Evolutionary conservation across 2,888 invertebrate species (phyloP), one percentile per base, ranked within the genome.

Genomic region (Melinaea marsaeus): DNA sequence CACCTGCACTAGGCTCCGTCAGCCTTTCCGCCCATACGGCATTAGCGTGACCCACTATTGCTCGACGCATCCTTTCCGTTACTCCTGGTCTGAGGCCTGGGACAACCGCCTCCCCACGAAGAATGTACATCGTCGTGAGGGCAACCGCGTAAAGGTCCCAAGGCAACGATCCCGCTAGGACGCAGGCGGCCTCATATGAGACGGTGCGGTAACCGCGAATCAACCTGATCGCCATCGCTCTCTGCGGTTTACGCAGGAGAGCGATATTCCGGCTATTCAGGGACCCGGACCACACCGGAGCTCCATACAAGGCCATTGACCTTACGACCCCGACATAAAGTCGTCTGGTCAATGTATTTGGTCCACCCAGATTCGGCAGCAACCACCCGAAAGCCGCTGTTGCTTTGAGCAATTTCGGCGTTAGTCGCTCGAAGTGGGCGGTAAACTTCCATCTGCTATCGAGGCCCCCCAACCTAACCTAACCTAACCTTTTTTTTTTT

Each of bases 341-440:
- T 32, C 60, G 60, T 6, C 60, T 54, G 1, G 33, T 55, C 58
- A 61, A 57, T 13, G 61, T 58, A 57, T 63, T 66, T 3, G 63
- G 63, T n/a, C 46, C 13, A 11, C 46, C 13, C n/a, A 63, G 61
- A 60, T 66, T 63, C 55, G 22, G 22, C 22, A 22, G 22, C 22
- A 22, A 22, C 22, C 22, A 22, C 22, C 22, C 22, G 22, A 22
- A 22, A 22, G 22, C 22, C 22, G 22, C 22, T 22, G 22, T 22
- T 22, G 22, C 22, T 22, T 22, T 22, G 22, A 22, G 22, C 22
- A 22, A 22, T 22, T 22, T 22, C 22, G 22, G 22, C 22, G 22
- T 22, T 22, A 22, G 22, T 22, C 22, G 22, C 22, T 22, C 22
- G 22, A 22, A 22, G 22, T 22, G 22, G 22, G 22, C 22, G 22